Base-by-base conservation (phyloP, 2,797 vertebrate genomes). In the Prionace glauca region DNA sequence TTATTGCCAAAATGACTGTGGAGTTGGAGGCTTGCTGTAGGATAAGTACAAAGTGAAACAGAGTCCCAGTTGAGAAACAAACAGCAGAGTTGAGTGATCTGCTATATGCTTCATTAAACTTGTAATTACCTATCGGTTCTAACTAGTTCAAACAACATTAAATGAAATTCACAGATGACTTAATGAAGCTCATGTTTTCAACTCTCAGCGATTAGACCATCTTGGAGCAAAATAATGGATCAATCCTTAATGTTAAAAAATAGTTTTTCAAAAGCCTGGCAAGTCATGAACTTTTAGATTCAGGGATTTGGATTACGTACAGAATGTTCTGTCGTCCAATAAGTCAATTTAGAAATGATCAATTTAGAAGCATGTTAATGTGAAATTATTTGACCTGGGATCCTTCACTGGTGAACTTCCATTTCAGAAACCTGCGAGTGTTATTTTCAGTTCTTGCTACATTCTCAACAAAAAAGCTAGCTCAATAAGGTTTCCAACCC, bases 91-190 rank as follows among this genome's bases (percentile, higher is more conserved):
- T 97, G 98, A 97, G 98, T 98, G 98, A 98, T 98, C 98, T 98
- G 98, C 98, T 98, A 97, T 97, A 98, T 91, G 99, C 98, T 99
- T 99, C 99, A 99, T 99, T 99, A 99, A 98, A 98, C 98, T 98
- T 98, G 98, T 99, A 99, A 99, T 99, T 99, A 99, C 98, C 98
- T 98, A 99, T 99, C 98, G 98, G 98, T 99, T 99, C 98, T 99
- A 98, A 99, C 98, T 98, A 99, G 98, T 98, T 98, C 98, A 98
- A 99, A 98, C 98, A 98, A 98, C 99, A 99, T 98, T 99, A 50
- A 99, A 99, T 99, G 99, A 99, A 98, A 98, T 99, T 98, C 98
- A 98, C 98, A 98, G 97, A 98, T 98, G 98, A 98, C 98, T 98
- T 98, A 97, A 98, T 97, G 98, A 98, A 98, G 71, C 29, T 60